Base-by-base conservation (phyloP, 2,113 vertebrate genomes). In the Psittacula cyanocephala region DNA sequence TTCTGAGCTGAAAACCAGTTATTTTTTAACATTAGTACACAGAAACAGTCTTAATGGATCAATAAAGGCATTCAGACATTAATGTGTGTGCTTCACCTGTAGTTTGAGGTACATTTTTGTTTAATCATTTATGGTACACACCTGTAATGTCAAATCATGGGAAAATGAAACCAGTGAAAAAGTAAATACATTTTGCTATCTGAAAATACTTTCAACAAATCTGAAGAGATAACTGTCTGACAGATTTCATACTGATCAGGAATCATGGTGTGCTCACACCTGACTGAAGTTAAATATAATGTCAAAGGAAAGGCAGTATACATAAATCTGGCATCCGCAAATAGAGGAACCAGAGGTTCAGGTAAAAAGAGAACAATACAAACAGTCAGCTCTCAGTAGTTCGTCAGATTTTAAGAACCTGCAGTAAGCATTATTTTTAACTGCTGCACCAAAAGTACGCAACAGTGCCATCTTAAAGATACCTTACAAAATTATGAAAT, bases 1-100 rank as follows among this genome's bases (percentile, higher is more conserved):
- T 99, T 93, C 99, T 98, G 57, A 99, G 98, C 99, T 99, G 95
- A 75, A 72, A 97, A 71, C 81, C 57, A 97, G 52, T 17, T 39
- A 49, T 33, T 57, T 57, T 81, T 81, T 78, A 79, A 60, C 29
- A 12, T 75, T 71, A 77, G 28, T n/a, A 47, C 7, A 65, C n/a
- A 81, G 62, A 50, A 63, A n/a, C 22, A 49, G 76, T 25, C 17
- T 35, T 60, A 70, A 55, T 16, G 13, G 24, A 70, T 31, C 70
- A 75, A 29, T 24, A 65, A 49, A 83, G 12, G 46, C 28, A 29
- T 59, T 83, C 20, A 46, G 25, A 70, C 13, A 55, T 6, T 59
- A 59, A 59, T 15, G 13, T 59, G 57, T 25, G 28, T 60, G 16
- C 10, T 83, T 85, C 72, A 74, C 16, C n/a, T 39, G 16, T 19